Evolutionary conservation across 2,797 vertebrate genomes (phyloP), one percentile per base, ranked within the genome.

Genomic region (Euthynnus affinis): DNA sequence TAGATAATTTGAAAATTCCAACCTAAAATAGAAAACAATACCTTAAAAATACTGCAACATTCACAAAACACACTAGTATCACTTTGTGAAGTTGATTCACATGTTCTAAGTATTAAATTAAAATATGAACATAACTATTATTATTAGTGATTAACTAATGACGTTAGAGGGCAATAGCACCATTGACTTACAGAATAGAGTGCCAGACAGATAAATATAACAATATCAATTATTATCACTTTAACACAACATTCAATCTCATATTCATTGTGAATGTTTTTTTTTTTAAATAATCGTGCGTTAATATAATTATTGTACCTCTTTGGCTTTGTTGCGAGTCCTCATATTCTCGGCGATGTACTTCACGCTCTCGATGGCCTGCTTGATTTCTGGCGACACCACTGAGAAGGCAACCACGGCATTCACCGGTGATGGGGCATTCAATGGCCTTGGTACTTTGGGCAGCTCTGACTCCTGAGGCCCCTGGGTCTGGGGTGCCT

Each of bases 281-380:
- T 64, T 49, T 6, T 37, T 6, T 20, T 5, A 55, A 42, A 37
- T 6, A 14, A n/a, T 8, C 12, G 10, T 42, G 9, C 12, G 15
- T 17, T 32, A 46, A 53, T 9, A 29, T 8, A 57, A 20, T 23
- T 46, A 14, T 23, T 1, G 3, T 88, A 98, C 97, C 97, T 98
- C 96, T 91, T 97, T 98, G 71, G 96, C 97, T 93, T 98, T 95
- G 78, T 97, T 98, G 84, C 97, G 96, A 58, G 91, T 96, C 83
- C 93, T 96, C 95, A 98, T 97, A 88, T 98, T 98, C 89, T 97
- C 96, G 15, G 97, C 96, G 0, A 99, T 98, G 94, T 97, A 98
- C 37, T 96, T 96, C 72, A 98, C 91, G 0, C 95, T 98, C 66
- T 94, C 95, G 0, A 98, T 96, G 69, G 97, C 95, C 64, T 97